Base-by-base conservation (phyloP, 2,113 vertebrate species). In the Phalacrocorax carbo region DNA sequence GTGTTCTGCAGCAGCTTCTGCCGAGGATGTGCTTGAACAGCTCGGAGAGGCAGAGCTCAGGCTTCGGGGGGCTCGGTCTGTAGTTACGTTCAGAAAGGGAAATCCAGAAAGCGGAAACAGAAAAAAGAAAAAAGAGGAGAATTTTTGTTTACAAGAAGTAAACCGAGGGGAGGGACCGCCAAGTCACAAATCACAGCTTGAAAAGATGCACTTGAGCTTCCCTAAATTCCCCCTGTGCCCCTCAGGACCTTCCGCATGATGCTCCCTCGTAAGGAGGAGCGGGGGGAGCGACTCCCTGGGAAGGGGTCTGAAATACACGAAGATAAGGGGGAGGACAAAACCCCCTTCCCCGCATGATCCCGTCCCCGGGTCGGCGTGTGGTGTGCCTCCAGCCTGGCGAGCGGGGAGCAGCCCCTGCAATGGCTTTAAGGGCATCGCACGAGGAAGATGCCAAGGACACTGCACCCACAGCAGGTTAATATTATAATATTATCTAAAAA, bases 191-290 rank as follows among this genome's bases (percentile, higher is more conserved):
- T 27, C 61, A 55, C 61, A 34, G 27, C 22, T 7, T 49, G 48
- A 38, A 62, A 77, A 75, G 70, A 76, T 11, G 25, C 52, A 13
- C 19, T 23, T 72, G 83, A 19, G 48, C 19, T 86, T 85, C 88
- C 90, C 60, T 26, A 11, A 71, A 71, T 51, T 36, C 51, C 30
- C 42, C 15, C 3, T 5, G 32, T 10, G 42, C 25, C 34, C n/a
- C 46, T 79, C 70, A 49, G 65, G 38, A n/a, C 12, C 38, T 46
- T 2, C 6, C 2, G 2, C 7, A 0, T 2, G 32, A 29, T 0
- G 3, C 10, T 15, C 15, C 68, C n/a, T 23, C 2, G 0, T 3
- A 8, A 13, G 23, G 44, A 76, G 42, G 55, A 44, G 27, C 1
- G 2, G 15, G 61, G 26, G 44, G 30, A 60, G 8, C 2, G 1